A percentile compares a stretch with the other conserved stretches of the same genome.
Conservation (phyloP, 92 coral and sea anemone genomes). For the Blastomussa wellsi region DNA sequence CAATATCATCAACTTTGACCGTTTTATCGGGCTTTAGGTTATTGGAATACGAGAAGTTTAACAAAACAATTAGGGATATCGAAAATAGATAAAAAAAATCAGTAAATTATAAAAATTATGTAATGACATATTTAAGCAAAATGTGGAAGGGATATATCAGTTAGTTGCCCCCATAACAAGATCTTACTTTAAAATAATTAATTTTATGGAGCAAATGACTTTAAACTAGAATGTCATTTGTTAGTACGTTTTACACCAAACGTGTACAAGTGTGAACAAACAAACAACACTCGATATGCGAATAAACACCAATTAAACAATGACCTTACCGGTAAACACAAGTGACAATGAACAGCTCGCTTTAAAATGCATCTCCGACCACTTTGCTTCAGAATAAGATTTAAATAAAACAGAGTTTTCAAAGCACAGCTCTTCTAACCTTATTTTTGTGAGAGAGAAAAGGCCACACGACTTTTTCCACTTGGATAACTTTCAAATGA, state of each 20-base stretch:
- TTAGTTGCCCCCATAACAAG: not conserved
- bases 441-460: not conserved
- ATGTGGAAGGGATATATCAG: not conserved
- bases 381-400: not conserved
- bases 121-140: not conserved
- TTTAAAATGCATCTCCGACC: conserved; percentile 13
- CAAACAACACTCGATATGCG: not conserved
- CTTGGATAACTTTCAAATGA: not conserved
- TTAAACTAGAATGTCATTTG: not conserved
- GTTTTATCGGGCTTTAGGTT: too few species aligned
- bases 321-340: conserved; percentile 2
- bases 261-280: not conserved
- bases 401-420: not conserved
- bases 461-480: not conserved
- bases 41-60: too few species aligned
- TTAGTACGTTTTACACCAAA: not conserved
- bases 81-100: not conserved
- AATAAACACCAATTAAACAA: not conserved
- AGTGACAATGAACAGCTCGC: not conserved
- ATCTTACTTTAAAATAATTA: not conserved
- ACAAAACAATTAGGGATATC: not conserved
- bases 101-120: too few species aligned
- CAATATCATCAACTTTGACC: too few species aligned
- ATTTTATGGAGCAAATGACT: not conserved
- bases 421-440: not conserved